Evolutionary conservation across 2,888 invertebrate species (phyloP).

Genomic region (Cyrtodaria siliqua): DNA sequence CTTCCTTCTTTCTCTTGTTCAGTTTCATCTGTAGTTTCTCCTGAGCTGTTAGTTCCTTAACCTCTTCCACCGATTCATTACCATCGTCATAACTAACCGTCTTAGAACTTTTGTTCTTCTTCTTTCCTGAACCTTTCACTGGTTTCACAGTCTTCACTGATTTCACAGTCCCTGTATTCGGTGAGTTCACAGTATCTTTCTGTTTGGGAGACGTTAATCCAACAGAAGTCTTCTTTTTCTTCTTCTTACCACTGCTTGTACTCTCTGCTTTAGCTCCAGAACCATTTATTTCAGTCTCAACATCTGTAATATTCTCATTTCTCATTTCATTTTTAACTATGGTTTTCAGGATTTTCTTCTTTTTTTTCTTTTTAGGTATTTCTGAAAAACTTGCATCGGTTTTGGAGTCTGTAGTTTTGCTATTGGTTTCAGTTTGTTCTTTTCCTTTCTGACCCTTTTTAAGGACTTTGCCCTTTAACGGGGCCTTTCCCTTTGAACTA

Average conservation of each 20-base stretch:
- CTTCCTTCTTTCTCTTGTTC: conserved; percentile 27
- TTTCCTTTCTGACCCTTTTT: conserved; percentile 6
- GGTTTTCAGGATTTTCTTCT: neutral
- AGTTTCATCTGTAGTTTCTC: conserved; percentile 38
- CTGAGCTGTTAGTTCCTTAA: conserved; percentile 30
- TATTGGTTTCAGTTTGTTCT: neutral
- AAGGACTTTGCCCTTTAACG: conserved; percentile 5
- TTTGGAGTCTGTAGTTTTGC: neutral
- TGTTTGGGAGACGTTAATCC: too few relatives aligned
- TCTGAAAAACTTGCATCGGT: neutral
- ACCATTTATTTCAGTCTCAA: too few relatives aligned
- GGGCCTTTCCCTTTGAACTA: conserved; percentile 4
- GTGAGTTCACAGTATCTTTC: too few relatives aligned
- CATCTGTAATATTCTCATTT: too few relatives aligned
- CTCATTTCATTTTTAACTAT: neutral
- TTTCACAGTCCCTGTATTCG: too few relatives aligned
- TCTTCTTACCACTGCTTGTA: too few relatives aligned
- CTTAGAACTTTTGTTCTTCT: too few relatives aligned
- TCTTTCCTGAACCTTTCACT: too few relatives aligned
- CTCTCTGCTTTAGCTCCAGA: too few relatives aligned
- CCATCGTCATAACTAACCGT: too few relatives aligned
- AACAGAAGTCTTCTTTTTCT: neutral
- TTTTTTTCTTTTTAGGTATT: neutral
- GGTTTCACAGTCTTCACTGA: neutral
- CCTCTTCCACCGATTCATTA: neutral